Evolutionary conservation across 2,797 vertebrate genomes (phyloP), one percentile per base, ranked within the genome.

Genomic region (Danio kyathit): DNA sequence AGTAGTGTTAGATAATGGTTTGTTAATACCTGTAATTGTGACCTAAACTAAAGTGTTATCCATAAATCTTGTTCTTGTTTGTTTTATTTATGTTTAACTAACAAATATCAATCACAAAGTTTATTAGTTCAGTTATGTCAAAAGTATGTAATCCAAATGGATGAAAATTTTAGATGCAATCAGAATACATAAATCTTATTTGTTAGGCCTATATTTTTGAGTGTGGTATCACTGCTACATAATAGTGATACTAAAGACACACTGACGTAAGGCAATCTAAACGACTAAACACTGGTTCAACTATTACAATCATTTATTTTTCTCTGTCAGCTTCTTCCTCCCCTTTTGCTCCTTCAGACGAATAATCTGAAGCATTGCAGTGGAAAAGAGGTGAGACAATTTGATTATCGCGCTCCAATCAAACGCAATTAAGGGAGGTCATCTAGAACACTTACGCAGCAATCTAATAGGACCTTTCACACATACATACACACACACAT

Each of bases 371-470:
- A 64, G 64, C 72, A 29, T 76, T 76, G 59, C 16, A 52, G n/a
- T 64, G 75, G 90, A 90, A 83, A 87, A 91, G 86, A 85, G 84
- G 89, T 84, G 74, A 88, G 87, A 89, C 86, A 66, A 87, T 89
- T 88, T 91, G 89, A 93, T 94, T 90, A 93, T 91, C 88, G 79
- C 83, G 84, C 88, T 90, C 87, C 87, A 88, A 90, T 91, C 88
- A 76, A 85, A 86, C 87, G 85, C 92, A 91, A 94, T 93, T 91
- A 88, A 83, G 72, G 87, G 81, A 90, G 90, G 91, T 95, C 90
- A 94, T 86, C 67, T 57, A 88, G 90, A 91, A 90, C 88, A 91
- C 88, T 90, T 87, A 88, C 77, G 81, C 76, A 85, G 83, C 80
- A 64, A 89, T 89, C 92, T 90, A 93, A 92, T 89, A 88, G 80